Evolutionary conservation across 1,140 invertebrate genomes (phyloP).

Genomic region (Sycophila sp.): DNA sequence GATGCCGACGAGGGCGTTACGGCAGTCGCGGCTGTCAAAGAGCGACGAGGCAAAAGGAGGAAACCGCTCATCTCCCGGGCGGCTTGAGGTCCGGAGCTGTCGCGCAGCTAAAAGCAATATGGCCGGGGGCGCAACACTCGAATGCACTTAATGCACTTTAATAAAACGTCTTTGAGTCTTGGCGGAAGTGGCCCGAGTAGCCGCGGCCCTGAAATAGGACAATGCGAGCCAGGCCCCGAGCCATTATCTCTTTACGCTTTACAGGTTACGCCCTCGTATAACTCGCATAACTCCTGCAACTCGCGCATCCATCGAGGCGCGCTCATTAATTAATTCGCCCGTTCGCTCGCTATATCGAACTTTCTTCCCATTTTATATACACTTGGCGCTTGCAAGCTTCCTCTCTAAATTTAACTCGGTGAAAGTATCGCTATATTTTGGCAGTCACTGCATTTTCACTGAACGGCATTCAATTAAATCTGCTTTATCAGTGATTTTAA

Average conservation of each 20-base stretch:
- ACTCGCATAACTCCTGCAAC: background rate
- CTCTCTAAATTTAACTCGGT: too few species aligned
- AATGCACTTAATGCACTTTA: constrained; percentile 35
- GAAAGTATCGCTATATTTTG: too few species aligned
- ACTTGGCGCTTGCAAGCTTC: constrained; percentile 9
- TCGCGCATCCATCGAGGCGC: background rate
- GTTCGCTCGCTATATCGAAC: too few species aligned
- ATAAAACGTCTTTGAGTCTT: constrained; percentile 29
- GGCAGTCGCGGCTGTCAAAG: background rate
- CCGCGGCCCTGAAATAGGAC: background rate
- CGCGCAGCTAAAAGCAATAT: constrained; percentile 7
- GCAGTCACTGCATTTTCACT: too few species aligned
- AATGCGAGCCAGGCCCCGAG: background rate
- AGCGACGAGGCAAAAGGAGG: background rate
- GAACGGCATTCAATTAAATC: too few species aligned
- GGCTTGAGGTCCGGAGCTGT: too few species aligned
- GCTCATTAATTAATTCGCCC: background rate
- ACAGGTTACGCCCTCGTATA: constrained; percentile 28
- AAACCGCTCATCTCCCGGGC: background rate
- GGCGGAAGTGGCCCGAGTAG: constrained; percentile 6
- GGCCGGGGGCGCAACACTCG: background rate
- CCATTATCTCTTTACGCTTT: constrained; percentile 31
- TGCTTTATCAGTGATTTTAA: too few species aligned
- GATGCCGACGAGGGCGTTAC: background rate
- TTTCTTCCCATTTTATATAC: too few species aligned